phyloP scores from a whole-genome alignment of 2,113 vertebrate species.

The Brienomyrus longianalis region DNA sequence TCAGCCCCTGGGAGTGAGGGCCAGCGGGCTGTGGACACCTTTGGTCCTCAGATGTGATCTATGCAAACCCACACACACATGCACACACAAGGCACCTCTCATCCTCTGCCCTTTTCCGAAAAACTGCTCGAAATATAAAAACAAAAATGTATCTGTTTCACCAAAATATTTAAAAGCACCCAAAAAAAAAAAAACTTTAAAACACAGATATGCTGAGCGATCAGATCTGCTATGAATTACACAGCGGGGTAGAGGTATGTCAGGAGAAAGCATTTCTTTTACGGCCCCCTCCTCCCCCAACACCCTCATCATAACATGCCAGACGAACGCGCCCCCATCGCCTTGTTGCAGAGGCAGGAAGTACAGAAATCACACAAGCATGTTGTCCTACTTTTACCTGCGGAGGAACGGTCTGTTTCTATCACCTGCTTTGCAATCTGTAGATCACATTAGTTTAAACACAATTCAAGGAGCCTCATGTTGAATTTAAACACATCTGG shows the following conservation, averaged over 20 bases:
- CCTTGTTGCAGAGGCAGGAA: neutral
- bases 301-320: neutral
- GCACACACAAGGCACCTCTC: neutral
- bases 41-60: no score
- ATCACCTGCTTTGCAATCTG: neutral
- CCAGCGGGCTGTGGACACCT: no score
- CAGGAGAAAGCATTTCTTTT: neutral
- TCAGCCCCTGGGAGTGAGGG: no score
- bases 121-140: neutral
- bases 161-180: neutral
- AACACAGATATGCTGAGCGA: neutral
- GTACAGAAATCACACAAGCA: neutral
- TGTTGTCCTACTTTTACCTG: neutral
- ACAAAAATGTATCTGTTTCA: neutral
- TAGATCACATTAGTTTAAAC: neutral
- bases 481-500: neutral
- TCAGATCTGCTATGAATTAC: conserved; percentile 5
- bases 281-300: neutral
- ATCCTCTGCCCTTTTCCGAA: neutral
- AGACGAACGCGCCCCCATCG: neutral
- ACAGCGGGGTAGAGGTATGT: neutral
- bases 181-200: neutral
- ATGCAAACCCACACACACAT: neutral
- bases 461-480: neutral
- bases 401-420: neutral